A percentile compares a stretch with the other conserved stretches of the same genome.
phyloP scores from a whole-genome alignment of 2,797 vertebrate species.

The Alouatta caraya region DNA sequence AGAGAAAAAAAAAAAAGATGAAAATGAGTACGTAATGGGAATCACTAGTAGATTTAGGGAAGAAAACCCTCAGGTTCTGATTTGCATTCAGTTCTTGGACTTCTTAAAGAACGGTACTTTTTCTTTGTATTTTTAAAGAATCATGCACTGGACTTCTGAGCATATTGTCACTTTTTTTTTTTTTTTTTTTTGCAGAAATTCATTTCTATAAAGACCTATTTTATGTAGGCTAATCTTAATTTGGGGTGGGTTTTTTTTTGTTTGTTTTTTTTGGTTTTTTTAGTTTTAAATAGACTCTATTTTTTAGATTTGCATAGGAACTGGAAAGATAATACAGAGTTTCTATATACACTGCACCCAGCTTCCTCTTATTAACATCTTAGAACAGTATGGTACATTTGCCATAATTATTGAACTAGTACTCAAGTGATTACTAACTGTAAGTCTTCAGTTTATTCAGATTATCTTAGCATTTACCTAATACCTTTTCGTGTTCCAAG shows the following conservation, averaged over 20 bases:
- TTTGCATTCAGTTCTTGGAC: slow-evolving; percentile 14
- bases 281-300: background rate
- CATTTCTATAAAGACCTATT: slow-evolving; percentile 27
- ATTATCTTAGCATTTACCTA: background rate
- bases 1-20: background rate
- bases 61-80: background rate
- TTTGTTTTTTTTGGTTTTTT: background rate
- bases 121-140: slow-evolving; percentile 36
- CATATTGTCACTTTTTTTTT: slow-evolving; percentile 8
- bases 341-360: background rate
- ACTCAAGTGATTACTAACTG: background rate
- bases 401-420: background rate
- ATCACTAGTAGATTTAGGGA: background rate
- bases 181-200: background rate
- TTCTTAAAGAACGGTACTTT: background rate
- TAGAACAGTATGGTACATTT: background rate
- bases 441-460: slow-evolving; percentile 5
- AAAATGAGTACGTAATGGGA: background rate
- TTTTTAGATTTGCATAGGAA: slow-evolving; percentile 39
- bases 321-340: background rate
- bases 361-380: background rate
- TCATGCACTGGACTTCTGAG: background rate
- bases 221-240: slow-evolving; percentile 1
- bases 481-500: slow-evolving; percentile 17
- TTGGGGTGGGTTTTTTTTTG: background rate